Evolutionary conservation across 2,888 invertebrate species (phyloP).

Genomic region (Pammene aurita): DNA sequence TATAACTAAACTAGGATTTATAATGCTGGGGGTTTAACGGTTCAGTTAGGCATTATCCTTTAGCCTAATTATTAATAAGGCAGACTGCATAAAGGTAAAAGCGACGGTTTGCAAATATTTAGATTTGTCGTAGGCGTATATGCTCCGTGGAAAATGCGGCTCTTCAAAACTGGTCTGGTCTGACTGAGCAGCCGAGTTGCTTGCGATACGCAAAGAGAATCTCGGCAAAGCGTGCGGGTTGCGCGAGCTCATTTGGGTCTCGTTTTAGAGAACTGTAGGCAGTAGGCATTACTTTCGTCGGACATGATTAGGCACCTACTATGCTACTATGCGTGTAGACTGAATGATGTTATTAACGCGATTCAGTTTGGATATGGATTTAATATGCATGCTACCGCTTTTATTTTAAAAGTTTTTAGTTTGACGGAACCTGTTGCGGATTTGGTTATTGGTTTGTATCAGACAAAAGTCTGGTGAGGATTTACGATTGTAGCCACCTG

Average conservation of each 20-base stretch:
- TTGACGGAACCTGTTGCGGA: too few relatives aligned
- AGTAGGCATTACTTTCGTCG: slow-evolving; percentile 5
- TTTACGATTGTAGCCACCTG: too few relatives aligned
- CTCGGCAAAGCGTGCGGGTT: slow-evolving; percentile 6
- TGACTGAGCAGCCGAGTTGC: neutral
- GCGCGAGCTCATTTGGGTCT: slow-evolving; percentile 9
- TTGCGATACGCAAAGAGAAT: neutral
- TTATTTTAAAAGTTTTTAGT: too few relatives aligned
- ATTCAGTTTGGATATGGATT: neutral
- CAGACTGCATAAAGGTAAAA: neutral
- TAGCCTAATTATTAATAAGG: too few relatives aligned
- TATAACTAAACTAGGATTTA: too few relatives aligned
- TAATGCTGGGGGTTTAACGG: too few relatives aligned
- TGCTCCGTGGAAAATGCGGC: too few relatives aligned
- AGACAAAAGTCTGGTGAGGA: too few relatives aligned
- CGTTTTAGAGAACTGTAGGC: slow-evolving; percentile 13
- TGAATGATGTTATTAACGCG: neutral
- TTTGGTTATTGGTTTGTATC: too few relatives aligned
- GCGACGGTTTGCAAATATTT: too few relatives aligned
- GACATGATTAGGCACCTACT: neutral
- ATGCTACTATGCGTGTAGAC: neutral
- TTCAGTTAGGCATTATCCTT: neutral
- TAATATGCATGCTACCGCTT: too few relatives aligned
- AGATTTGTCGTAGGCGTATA: too few relatives aligned
- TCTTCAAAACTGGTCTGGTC: neutral